Percentiles rank a stretch among this genome's conserved stretches.
These are phyloP conservation scores for Monodelphis domestica DNA, from an alignment of 2,797 vertebrate genomes.

Conservation along the genomic window DNA sequence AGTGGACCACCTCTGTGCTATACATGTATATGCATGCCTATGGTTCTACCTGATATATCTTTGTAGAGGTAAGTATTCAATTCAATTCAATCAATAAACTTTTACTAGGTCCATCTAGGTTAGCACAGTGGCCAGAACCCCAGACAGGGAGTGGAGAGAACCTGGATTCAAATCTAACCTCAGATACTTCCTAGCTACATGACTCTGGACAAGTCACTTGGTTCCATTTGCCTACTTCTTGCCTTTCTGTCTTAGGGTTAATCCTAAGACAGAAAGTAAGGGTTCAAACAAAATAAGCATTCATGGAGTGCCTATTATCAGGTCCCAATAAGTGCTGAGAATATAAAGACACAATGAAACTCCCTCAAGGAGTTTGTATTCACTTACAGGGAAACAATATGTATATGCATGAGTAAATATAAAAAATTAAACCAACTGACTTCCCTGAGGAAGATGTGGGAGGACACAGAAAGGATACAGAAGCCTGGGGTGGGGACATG, in stretches of 20 bases:
- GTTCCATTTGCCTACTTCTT: no score
- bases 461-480: background rate
- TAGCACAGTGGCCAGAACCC: no score
- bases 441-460: background rate
- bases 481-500: background rate
- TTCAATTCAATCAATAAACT: background rate
- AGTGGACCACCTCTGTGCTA: background rate
- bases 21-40: background rate
- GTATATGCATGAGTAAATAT: background rate
- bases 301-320: background rate
- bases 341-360: background rate
- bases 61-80: background rate
- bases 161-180: no score
- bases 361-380: background rate
- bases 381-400: background rate
- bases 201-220: no score
- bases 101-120: no score
- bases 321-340: background rate
- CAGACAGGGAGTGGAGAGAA: no score
- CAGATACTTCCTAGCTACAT: no score
- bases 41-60: background rate
- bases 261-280: no score
- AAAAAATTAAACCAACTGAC: background rate
- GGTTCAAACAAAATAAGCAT: no score
- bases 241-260: no score